These are phyloP conservation scores for Panopea generosa DNA, from an alignment of 2,888 invertebrate genomes.

Conservation along the genomic window DNA sequence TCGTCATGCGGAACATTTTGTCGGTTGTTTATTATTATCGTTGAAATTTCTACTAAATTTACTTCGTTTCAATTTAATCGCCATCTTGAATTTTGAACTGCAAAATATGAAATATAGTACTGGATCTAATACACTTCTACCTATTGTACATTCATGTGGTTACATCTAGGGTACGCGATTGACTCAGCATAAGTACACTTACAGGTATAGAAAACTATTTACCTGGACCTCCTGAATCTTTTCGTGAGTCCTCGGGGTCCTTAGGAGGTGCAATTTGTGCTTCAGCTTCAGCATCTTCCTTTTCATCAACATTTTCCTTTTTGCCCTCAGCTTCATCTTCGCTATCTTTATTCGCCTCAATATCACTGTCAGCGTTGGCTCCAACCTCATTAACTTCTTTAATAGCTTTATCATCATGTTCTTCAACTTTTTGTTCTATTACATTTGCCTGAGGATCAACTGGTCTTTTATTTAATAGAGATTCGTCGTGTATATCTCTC, in stretches of 20 bases:
- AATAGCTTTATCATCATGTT: not conserved
- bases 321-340: not conserved
- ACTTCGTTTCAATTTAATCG: too few relatives aligned
- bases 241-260: constrained; percentile 6
- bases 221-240: constrained; percentile 43
- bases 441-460: not conserved
- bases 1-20: too few relatives aligned
- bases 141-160: too few relatives aligned
- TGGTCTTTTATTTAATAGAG: not conserved
- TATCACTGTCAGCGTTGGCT: not conserved
- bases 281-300: constrained; percentile 16
- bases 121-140: too few relatives aligned
- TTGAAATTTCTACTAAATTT: too few relatives aligned
- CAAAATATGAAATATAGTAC: too few relatives aligned
- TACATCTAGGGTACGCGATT: too few relatives aligned
- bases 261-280: constrained; percentile 43
- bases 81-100: too few relatives aligned
- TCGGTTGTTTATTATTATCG: too few relatives aligned
- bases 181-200: too few relatives aligned
- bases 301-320: not conserved
- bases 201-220: too few relatives aligned
- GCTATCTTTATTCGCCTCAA: not conserved
- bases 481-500: not conserved
- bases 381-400: not conserved
- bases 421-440: not conserved